Base-by-base conservation (phyloP, 2,888 invertebrate genomes). In the Mesorhabditis belari region DNA sequence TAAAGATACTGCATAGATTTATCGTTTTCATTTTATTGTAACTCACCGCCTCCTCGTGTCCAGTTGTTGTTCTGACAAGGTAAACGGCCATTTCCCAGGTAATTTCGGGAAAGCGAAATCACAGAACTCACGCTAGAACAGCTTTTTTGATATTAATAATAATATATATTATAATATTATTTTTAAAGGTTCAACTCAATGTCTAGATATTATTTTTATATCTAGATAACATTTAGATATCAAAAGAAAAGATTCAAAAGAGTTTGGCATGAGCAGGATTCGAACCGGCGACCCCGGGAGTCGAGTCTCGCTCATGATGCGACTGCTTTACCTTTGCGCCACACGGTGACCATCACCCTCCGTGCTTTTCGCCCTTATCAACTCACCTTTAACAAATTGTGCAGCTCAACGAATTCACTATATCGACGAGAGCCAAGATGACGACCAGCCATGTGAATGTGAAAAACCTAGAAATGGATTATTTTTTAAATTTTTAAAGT, bases 11-110 rank as follows among this genome's bases (percentile, higher is more conserved):
- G 9, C n/a, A n/a, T 12, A 44, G n/a, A 44, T 44, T 51, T 23
- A 2, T 17, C 17, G 26, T 25, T 24, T 17, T 55, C 27, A 9
- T 55, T 52, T 21, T 23, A 53, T 17, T 12, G 29, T 5, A 2
- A 27, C 21, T 5, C 49, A 64, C 65, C 96, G 86, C 67, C 98
- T 86, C 64, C 98, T 86, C 0, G 91, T 88, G 83, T 99, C 98
- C 65, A 98, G 84, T 82, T 98, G 96, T 81, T 96, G 96, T 80
- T 98, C 96, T 81, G 91, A 93, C 77, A 98, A 81, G n/a, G 89
- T 89, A 82, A 98, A 96, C 59, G 94, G 93, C 92, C 96, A 96
- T 84, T 98, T 98, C 62, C 95, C 93, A 0, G 98, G 98, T 74
- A 98, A 83, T 84, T 94, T 94, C 0, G 98, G 98, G 82, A 98